Conservation (phyloP, 2,888 invertebrate genomes). For the Laothoe populi region DNA sequence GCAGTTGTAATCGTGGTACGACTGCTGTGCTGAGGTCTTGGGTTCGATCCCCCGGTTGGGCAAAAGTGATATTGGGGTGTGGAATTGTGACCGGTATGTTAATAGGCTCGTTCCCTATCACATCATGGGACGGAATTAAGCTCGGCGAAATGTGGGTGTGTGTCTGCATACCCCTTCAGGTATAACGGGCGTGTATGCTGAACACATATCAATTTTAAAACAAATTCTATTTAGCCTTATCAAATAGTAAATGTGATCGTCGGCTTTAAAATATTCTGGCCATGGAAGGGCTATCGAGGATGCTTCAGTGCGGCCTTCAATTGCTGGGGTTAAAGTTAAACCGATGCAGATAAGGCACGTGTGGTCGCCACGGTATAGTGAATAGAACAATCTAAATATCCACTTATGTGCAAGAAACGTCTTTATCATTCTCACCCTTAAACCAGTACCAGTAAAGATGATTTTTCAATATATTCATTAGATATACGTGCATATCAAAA, state of each 20-base stretch:
- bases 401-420: not conserved
- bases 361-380: conserved; percentile 32
- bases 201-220: too few species aligned
- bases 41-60: too few species aligned
- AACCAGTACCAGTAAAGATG: not conserved
- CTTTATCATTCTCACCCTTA: not conserved
- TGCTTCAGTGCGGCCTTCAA: conserved; percentile 55
- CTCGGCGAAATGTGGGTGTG: too few species aligned
- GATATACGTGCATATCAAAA: not conserved
- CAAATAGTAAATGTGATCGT: conserved; percentile 19
- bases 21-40: too few species aligned
- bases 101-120: too few species aligned
- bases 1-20: too few species aligned
- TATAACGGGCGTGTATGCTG: too few species aligned
- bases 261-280: conserved; percentile 36
- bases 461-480: not conserved
- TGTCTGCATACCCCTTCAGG: too few species aligned
- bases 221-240: not conserved
- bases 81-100: too few species aligned
- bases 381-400: conserved; percentile 7
- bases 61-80: too few species aligned
- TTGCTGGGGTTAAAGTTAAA: conserved; percentile 38
- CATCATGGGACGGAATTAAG: too few species aligned
- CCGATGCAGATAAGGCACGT: conserved; percentile 70
- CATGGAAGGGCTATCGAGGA: conserved; percentile 50